These are phyloP conservation scores for Dendrolimus kikuchii DNA, from an alignment of 1,140 invertebrate species.

Conservation along the genomic window DNA sequence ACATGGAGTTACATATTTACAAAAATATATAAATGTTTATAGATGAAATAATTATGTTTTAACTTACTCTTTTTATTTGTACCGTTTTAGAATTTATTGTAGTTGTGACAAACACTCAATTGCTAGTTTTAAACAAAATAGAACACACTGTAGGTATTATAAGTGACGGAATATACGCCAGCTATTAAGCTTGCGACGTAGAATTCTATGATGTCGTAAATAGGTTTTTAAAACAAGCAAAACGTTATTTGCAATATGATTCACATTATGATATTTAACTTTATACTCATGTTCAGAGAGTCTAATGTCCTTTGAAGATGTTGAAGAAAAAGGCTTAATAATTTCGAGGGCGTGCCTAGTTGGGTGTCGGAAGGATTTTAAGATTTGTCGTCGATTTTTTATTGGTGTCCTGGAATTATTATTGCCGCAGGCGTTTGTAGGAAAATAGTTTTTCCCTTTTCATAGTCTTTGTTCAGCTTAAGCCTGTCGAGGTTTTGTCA, in stretches of 20 bases:
- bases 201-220: conserved; percentile 65
- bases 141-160: conserved; percentile 8
- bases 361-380: conserved; percentile 57
- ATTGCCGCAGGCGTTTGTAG: conserved; percentile 40
- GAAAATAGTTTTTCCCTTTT: conserved; percentile 42
- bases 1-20: too few species aligned
- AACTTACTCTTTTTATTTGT: too few species aligned
- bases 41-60: too few species aligned
- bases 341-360: conserved; percentile 68
- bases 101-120: too few species aligned
- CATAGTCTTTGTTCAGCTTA: neutral
- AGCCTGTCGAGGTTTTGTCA: neutral
- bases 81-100: too few species aligned
- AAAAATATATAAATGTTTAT: too few species aligned
- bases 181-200: conserved; percentile 54
- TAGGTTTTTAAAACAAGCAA: conserved; percentile 41
- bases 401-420: conserved; percentile 60
- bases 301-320: conserved; percentile 15
- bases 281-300: conserved; percentile 11
- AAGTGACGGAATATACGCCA: conserved; percentile 1
- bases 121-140: conserved; percentile 18
- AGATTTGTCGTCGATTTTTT: conserved; percentile 64
- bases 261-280: conserved; percentile 10
- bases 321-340: conserved; percentile 55
- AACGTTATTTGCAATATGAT: conserved; percentile 18